Conservation (phyloP, 2,888 invertebrate genomes). For the Eupithecia dodoneata region DNA sequence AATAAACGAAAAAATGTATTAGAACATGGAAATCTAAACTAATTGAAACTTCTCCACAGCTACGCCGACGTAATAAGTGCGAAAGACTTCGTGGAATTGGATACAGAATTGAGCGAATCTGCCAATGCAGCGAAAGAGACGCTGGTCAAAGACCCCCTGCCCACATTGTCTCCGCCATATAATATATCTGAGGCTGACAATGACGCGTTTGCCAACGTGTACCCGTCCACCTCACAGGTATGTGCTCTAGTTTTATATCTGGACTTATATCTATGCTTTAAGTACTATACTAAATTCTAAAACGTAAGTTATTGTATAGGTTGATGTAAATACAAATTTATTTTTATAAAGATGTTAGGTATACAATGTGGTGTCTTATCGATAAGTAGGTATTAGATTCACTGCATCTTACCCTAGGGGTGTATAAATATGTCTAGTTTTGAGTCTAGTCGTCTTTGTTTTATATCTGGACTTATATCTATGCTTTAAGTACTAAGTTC, state of each 20-base stretch:
- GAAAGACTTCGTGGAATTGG: conserved; percentile 61
- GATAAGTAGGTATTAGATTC: no score
- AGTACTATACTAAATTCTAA: no score
- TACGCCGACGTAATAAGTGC: conserved; percentile 89
- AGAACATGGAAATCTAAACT: neutral
- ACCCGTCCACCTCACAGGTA: neutral
- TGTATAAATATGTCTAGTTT: no score
- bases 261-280: no score
- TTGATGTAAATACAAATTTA: no score
- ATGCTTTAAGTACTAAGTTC: no score
- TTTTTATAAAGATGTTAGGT: no score
- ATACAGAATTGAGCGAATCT: conserved; percentile 46
- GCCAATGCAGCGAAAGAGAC: conserved; percentile 51
- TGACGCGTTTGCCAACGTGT: neutral
- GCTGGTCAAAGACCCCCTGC: conserved; percentile 44
- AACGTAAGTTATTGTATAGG: no score
- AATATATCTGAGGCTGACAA: neutral
- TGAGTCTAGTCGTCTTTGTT: no score
- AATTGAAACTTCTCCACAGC: conserved; percentile 64
- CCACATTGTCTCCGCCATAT: neutral
- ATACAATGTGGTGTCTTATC: no score
- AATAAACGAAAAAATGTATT: neutral
- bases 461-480: no score
- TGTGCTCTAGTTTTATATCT: neutral
- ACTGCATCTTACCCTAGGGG: no score